phyloP scores from a whole-genome alignment of 2,888 invertebrate genomes.

The Himalopsyche kuldschensis region DNA sequence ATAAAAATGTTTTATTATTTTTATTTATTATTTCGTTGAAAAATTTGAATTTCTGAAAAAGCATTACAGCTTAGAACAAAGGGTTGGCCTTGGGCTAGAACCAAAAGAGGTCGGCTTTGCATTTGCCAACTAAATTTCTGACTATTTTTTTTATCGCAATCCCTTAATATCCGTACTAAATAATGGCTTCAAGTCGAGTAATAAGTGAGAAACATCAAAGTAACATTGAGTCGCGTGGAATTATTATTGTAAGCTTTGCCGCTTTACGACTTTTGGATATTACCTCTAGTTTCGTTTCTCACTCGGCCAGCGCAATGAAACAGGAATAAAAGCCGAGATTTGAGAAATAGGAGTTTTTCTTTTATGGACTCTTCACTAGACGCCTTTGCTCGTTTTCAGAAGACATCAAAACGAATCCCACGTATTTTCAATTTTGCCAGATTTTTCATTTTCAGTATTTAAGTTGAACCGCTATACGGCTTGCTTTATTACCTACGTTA shows the following conservation, averaged over 20 bases:
- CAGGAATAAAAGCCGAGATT: not conserved
- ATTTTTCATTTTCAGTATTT: not conserved
- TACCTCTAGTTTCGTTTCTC: constrained; percentile 1
- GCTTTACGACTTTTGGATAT: constrained; percentile 3
- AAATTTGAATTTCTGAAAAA: too few relatives aligned
- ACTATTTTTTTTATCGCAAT: too few relatives aligned
- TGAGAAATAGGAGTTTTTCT: not conserved
- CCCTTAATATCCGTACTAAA: not conserved
- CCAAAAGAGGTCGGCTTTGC: too few relatives aligned
- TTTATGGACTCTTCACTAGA: not conserved
- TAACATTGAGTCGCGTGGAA: not conserved
- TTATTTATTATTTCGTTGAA: too few relatives aligned
- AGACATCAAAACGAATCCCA: not conserved
- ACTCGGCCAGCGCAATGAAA: not conserved
- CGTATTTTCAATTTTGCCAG: not conserved
- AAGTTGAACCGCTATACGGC: not conserved
- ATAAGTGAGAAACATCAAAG: not conserved
- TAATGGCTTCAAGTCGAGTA: not conserved
- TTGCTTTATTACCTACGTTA: too few relatives aligned
- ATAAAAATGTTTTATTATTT: too few relatives aligned
- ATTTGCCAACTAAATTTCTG: too few relatives aligned
- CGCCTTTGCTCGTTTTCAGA: not conserved
- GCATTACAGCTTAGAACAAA: too few relatives aligned
- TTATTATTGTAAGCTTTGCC: not conserved
- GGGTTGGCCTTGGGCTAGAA: too few relatives aligned